Base-by-base conservation (phyloP, 2,888 invertebrate species). In the Myopa testacea region DNA sequence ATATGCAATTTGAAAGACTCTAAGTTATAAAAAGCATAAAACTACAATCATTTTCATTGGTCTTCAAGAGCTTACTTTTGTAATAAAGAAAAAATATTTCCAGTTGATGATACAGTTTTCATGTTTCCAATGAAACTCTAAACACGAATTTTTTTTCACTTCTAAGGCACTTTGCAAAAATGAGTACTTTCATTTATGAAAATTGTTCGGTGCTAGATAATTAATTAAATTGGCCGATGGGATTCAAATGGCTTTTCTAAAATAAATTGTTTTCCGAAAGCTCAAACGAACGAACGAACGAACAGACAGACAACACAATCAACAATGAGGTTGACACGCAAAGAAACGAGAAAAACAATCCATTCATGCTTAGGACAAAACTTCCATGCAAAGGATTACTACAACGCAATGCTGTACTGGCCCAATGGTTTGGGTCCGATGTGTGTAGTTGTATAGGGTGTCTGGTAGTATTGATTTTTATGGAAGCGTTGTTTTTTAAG, bases 391-490 rank as follows among this genome's bases (percentile, higher is more conserved):
- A 38, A 45, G 60, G 52, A 70, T 50, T 45, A n/a, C 63, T 76
- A 63, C 50, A 63, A 52, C 76, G 69, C 70, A 63, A 19, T 69
- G 26, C 50, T 63, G 52, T 7, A 45, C 26, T 52, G 14, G 4
- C 2, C 6, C 16, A 34, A 34, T 37, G 38, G 5, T 4, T 14
- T 37, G 58, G n/a, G 72, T 62, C n/a, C 6, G 26, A 16, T 63
- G 16, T 72, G 26, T 74, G 52, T 50, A 14, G 16, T 45, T 60
- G 40, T n/a, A 60, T 40, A 62, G 58, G 37, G 62, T 63, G 69
- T 70, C 62, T 76, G 76, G 38, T 38, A 65, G 67, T 80, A 80
- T 80, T 79, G 80, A 80, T 80, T 80, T 79, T 80, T 73, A 65
- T 73, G 52, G 69, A 78, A 69, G 78, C 75, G 76, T 78, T 77